Percentiles rank a stretch among this genome's conserved stretches.
Evolutionary conservation across 1,140 invertebrate species (phyloP).

Genomic region (Adelges cooleyi): DNA sequence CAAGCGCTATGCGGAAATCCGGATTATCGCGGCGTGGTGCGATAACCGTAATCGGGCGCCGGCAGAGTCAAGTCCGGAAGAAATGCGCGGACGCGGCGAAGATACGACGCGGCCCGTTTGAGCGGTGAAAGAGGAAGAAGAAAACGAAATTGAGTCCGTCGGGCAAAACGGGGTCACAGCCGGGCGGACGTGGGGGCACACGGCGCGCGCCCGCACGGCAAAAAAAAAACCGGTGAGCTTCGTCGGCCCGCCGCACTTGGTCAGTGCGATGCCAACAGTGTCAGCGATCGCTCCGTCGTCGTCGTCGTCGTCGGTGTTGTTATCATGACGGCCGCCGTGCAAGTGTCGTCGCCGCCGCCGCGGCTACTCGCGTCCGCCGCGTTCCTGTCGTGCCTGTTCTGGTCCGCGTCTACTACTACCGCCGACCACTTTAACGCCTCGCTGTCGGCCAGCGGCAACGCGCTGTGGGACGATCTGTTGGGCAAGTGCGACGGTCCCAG

Average conservation of each 20-base stretch:
- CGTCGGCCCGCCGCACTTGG: background rate
- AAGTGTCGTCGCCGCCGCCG: background rate
- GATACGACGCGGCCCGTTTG: background rate
- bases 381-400: background rate
- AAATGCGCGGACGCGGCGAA: background rate
- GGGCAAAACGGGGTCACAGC: constrained; percentile 8
- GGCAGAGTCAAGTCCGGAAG: no score
- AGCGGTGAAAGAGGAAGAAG: background rate
- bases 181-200: no score
- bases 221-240: no score
- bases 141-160: constrained; percentile 8
- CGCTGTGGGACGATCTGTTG: constrained; percentile 56
- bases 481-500: constrained; percentile 50
- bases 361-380: no score
- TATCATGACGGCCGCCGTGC: constrained; percentile 6
- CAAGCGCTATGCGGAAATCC: constrained; percentile 1
- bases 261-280: constrained; percentile 25
- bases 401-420: background rate
- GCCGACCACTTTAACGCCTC: background rate
- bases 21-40: background rate
- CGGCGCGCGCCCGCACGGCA: no score
- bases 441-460: background rate
- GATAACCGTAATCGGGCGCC: no score
- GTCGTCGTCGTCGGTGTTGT: background rate
- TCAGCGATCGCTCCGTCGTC: background rate